phyloP scores from a whole-genome alignment of 2,888 invertebrate species.

The Apamea sordens region DNA sequence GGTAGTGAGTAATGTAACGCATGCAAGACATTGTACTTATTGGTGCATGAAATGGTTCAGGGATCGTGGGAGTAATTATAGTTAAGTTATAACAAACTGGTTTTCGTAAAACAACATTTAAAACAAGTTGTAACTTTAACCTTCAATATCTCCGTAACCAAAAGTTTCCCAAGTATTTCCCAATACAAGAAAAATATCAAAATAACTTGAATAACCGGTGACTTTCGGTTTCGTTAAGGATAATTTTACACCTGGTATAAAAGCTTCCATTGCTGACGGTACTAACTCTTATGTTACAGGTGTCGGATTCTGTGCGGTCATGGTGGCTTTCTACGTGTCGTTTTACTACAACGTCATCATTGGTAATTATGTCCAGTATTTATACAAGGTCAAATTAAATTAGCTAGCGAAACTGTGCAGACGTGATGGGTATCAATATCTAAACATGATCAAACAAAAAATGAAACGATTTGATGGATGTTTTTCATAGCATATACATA shows the following conservation, averaged over 20 bases:
- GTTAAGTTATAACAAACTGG: too few species aligned
- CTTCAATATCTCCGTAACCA: background rate
- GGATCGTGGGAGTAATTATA: background rate
- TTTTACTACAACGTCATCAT: constrained; percentile 97
- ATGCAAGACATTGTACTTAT: background rate
- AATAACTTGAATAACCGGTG: background rate
- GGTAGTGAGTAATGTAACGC: background rate
- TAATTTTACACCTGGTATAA: background rate
- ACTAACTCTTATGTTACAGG: constrained; percentile 84
- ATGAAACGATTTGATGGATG: too few species aligned
- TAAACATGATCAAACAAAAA: too few species aligned
- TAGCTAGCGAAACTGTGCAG: too few species aligned
- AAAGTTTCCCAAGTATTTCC: too few species aligned
- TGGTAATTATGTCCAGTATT: constrained; percentile 84
- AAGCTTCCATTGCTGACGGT: background rate
- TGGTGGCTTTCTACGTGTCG: constrained; percentile 95
- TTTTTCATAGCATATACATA: too few species aligned
- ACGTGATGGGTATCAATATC: too few species aligned
- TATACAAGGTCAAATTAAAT: background rate
- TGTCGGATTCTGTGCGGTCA: constrained; percentile 94
- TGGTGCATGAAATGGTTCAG: background rate
- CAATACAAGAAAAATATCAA: background rate
- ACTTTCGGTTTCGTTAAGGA: background rate
- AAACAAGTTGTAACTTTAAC: background rate
- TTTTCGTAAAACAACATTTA: background rate